phyloP scores from a whole-genome alignment of 2,113 vertebrate species.

The Elaphurus davidianus region DNA sequence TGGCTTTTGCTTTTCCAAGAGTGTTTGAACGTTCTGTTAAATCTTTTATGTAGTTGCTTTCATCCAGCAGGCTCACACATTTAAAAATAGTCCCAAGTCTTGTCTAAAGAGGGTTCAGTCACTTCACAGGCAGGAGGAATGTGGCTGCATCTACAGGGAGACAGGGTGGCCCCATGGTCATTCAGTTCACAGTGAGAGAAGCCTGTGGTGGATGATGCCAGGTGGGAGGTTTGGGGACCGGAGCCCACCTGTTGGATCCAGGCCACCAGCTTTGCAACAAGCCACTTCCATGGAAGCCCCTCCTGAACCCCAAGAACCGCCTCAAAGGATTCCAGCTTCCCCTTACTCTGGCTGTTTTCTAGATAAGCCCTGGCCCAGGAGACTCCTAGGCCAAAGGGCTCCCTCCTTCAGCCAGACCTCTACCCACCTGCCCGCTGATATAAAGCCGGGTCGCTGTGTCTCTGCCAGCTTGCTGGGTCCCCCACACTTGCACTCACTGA shows the following conservation, averaged over 20 bases:
- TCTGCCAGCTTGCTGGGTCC: neutral
- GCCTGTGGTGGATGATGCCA: neutral
- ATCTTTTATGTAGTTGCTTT: neutral
- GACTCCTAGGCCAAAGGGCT: neutral
- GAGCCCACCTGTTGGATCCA: neutral
- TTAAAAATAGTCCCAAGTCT: neutral
- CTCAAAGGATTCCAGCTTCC: neutral
- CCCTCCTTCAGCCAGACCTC: neutral
- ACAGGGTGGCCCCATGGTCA: neutral
- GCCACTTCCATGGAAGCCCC: neutral
- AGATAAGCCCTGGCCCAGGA: neutral
- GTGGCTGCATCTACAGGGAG: neutral
- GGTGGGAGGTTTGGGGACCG: neutral
- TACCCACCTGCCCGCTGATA: neutral
- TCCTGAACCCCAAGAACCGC: neutral
- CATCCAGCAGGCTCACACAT: neutral
- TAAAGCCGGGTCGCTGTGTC: neutral
- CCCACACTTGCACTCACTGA: neutral
- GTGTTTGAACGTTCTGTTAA: neutral
- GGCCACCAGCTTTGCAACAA: neutral
- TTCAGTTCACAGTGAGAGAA: neutral
- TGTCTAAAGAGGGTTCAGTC: neutral
- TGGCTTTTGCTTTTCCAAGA: neutral
- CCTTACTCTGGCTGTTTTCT: neutral
- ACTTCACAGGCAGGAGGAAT: neutral